Conservation (phyloP, 2,888 invertebrate species). For the Caenorhabditis japonica region DNA sequence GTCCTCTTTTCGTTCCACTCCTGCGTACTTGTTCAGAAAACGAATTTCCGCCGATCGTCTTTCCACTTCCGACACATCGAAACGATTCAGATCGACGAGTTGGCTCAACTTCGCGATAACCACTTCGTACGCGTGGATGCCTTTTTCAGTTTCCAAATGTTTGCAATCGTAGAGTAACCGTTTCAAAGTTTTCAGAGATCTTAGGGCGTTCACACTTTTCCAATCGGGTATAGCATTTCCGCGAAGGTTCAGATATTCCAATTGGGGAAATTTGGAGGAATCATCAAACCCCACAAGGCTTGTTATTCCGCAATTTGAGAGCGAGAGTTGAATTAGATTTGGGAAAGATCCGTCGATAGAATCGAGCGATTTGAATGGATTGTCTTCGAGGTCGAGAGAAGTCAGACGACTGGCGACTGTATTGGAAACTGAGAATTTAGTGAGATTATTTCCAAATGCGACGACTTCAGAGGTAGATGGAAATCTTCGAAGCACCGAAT, state of each 20-base stretch:
- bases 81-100: conserved; percentile 62
- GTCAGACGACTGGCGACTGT: conserved; percentile 33
- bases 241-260: conserved; percentile 54
- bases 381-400: conserved; percentile 60
- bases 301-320: conserved; percentile 51
- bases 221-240: conserved; percentile 49
- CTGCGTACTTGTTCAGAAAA: conserved; percentile 63
- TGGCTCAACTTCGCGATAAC: conserved; percentile 64
- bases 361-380: conserved; percentile 44
- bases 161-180: conserved; percentile 56
- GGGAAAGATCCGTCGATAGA: conserved; percentile 47
- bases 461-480: conserved; percentile 46
- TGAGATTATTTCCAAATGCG: conserved; percentile 54
- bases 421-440: conserved; percentile 16
- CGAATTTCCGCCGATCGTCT: conserved; percentile 63
- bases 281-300: conserved; percentile 23
- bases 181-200: conserved; percentile 36
- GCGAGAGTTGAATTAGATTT: conserved; percentile 44
- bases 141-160: conserved; percentile 46
- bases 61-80: conserved; percentile 63
- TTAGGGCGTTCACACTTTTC: conserved; percentile 54
- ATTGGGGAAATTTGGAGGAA: conserved; percentile 36
- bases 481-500: conserved; percentile 45
- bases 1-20: conserved; percentile 24
- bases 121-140: conserved; percentile 58